Evolutionary conservation across 2,797 vertebrate genomes (phyloP).

Genomic region (Channa striata): DNA sequence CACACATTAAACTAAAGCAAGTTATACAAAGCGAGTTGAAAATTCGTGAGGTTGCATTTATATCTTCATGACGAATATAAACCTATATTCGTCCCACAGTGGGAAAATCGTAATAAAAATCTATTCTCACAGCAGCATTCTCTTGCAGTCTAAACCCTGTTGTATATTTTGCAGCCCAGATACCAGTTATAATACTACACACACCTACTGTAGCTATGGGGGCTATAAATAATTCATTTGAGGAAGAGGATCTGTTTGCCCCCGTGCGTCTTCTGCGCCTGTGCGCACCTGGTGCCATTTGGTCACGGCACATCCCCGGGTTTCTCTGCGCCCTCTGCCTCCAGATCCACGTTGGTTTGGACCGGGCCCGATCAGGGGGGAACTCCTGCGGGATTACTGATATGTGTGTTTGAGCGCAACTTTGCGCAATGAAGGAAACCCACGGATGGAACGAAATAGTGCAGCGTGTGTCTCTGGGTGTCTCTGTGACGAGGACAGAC

Average conservation of each 20-base stretch:
- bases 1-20: too few species aligned
- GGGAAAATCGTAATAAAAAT: too few species aligned
- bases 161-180: constrained; percentile 20
- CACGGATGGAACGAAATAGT: neutral
- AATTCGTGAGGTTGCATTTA: too few species aligned
- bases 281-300: constrained; percentile 68
- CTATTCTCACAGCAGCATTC: neutral
- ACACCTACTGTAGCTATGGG: constrained; percentile 29
- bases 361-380: constrained; percentile 14
- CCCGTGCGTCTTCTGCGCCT: constrained; percentile 28
- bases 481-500: neutral
- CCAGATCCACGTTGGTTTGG: constrained; percentile 29
- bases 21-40: too few species aligned
- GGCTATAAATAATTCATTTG: constrained; percentile 70
- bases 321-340: constrained; percentile 35
- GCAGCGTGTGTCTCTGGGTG: neutral
- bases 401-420: constrained; percentile 10
- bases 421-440: constrained; percentile 15
- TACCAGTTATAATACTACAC: constrained; percentile 24
- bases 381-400: constrained; percentile 8
- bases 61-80: too few species aligned
- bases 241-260: constrained; percentile 69
- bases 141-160: neutral
- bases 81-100: too few species aligned
- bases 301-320: constrained; percentile 45